Percentiles rank a stretch among this genome's conserved stretches.
phyloP scores from a whole-genome alignment of 2,888 invertebrate genomes.

The Hipparchia semele region DNA sequence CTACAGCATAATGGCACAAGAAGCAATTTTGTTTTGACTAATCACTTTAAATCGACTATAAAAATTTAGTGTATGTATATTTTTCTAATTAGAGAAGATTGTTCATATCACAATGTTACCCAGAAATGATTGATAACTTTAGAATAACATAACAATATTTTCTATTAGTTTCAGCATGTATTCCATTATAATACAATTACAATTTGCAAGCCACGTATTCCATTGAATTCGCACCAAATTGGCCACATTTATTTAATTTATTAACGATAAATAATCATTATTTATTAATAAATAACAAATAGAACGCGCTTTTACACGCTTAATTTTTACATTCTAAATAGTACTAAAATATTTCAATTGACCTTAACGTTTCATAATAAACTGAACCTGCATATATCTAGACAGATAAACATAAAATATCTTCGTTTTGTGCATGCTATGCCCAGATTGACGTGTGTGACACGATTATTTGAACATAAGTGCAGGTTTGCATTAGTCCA shows the following conservation, averaged over 20 bases:
- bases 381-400: conserved; percentile 14
- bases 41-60: too few species aligned
- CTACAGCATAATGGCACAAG: too few species aligned
- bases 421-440: conserved; percentile 51
- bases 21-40: too few species aligned
- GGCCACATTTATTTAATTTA: not conserved
- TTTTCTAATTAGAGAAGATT: too few species aligned
- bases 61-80: too few species aligned
- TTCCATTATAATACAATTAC: not conserved
- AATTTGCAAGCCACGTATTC: conserved; percentile 11
- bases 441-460: conserved; percentile 57
- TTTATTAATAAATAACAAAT: not conserved
- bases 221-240: not conserved
- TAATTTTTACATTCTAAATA: not conserved
- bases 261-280: not conserved
- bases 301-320: not conserved
- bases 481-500: too few species aligned
- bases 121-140: too few species aligned
- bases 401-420: conserved; percentile 1
- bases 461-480: not conserved
- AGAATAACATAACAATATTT: too few species aligned
- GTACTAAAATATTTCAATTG: too few species aligned
- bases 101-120: too few species aligned
- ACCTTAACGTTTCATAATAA: not conserved
- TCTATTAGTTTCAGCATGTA: not conserved